Evolutionary conservation across 2,113 vertebrate genomes (phyloP).

Genomic region (Alexandromys fortis): DNA sequence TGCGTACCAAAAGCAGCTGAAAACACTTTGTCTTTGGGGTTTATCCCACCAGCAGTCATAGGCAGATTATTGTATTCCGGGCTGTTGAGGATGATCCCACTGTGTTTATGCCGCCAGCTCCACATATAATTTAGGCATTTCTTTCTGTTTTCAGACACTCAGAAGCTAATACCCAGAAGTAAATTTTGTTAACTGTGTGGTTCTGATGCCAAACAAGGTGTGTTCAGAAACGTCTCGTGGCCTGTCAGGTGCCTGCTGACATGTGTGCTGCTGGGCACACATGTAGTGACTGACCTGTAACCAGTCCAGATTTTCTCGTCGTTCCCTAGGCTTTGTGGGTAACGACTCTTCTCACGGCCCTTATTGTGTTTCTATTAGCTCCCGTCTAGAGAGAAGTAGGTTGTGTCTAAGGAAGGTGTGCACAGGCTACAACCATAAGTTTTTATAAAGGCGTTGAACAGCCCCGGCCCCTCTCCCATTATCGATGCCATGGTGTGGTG

Average conservation of each 20-base stretch:
- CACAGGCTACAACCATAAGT: not conserved
- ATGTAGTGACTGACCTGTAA: not conserved
- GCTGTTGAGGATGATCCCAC: not conserved
- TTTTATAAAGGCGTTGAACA: not conserved
- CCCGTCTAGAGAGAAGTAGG: not conserved
- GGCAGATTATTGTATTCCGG: not conserved
- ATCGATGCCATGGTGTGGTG: too few relatives aligned
- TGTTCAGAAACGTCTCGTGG: not conserved
- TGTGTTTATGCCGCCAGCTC: not conserved
- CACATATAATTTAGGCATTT: slow-evolving; percentile 20
- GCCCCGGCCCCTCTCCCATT: not conserved
- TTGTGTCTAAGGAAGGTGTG: not conserved
- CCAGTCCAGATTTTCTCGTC: not conserved
- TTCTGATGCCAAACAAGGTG: not conserved
- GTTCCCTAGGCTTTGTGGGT: too few relatives aligned
- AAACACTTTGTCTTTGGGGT: not conserved
- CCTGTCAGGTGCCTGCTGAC: not conserved
- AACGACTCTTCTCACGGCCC: not conserved
- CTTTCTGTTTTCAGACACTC: not conserved
- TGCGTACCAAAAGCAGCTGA: not conserved
- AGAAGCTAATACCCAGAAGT: not conserved
- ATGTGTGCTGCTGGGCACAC: not conserved
- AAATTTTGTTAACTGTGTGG: not conserved
- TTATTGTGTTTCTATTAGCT: not conserved
- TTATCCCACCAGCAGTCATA: not conserved